Evolutionary conservation across 2,797 vertebrate genomes (phyloP), one percentile per base, ranked within the genome.

Genomic region (Lagocephalus sceleratus): DNA sequence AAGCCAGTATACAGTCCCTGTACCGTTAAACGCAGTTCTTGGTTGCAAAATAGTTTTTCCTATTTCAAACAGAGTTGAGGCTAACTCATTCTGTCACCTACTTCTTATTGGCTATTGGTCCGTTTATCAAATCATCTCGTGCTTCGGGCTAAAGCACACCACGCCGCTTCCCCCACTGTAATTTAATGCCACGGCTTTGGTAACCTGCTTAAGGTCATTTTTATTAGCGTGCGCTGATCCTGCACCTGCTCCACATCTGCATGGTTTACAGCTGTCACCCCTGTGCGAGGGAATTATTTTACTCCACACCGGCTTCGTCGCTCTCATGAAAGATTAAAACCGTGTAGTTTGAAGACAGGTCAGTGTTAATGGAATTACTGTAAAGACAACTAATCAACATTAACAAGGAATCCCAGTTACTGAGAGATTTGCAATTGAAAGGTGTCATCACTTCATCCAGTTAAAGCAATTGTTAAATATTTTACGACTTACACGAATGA

Each of bases 161-260:
- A 46, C 14, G 23, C 43, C 5, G 47, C 43, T 40, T 66, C 32
- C 58, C 35, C 29, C 39, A 2, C 42, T 20, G 57, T 56, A 38
- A 66, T 63, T 44, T 9, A 43, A 60, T 49, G 32, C 9, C 16
- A 49, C 17, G 51, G 32, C 35, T 40, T 47, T 39, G 20, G 51
- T 60, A 43, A 2, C 54, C 38, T 35, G 23, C 63, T 51, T 41
- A 46, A 54, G 38, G 29, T 25, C 2, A 1, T 2, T 15, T 55
- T 61, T 58, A 52, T 75, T 60, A 44, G 49, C 21, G 26, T n/a
- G n/a, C 26, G 15, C 35, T 35, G 55, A 44, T 43, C 54, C 56
- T 38, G 60, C 56, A 51, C 35, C 67, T 63, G 55, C 40, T 52
- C 25, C 58, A 6, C 17, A 0, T 19, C 9, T 9, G 8, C 32